Evolutionary conservation across 2,888 invertebrate genomes (phyloP).

Genomic region (Cataglyphis rosenhaueri): DNA sequence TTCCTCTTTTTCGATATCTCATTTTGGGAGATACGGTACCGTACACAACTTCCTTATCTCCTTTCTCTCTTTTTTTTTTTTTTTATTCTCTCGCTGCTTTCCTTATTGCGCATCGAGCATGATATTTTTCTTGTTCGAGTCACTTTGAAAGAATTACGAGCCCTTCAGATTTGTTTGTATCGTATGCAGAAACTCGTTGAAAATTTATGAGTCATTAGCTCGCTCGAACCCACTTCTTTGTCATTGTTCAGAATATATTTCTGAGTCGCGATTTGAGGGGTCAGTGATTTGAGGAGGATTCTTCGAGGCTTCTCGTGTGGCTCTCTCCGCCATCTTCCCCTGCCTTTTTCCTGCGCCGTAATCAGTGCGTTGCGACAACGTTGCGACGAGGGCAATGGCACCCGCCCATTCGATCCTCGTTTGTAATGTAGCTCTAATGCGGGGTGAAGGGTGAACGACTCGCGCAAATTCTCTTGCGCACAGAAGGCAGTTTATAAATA

Average conservation of each 20-base stretch:
- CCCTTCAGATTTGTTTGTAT: neutral
- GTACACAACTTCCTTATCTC: neutral
- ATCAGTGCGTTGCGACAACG: slow-evolving; percentile 45
- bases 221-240: neutral
- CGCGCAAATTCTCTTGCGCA: slow-evolving; percentile 38
- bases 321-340: neutral
- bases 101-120: neutral
- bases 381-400: slow-evolving; percentile 67
- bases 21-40: neutral
- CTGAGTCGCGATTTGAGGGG: neutral
- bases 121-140: neutral
- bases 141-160: neutral
- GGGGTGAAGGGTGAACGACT: slow-evolving; percentile 59
- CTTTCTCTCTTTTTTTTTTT: neutral
- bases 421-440: slow-evolving; percentile 36
- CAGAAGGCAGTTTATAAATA: slow-evolving; percentile 39
- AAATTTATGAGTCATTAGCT: neutral
- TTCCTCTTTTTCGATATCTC: neutral
- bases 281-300: neutral
- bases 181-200: neutral
- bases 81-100: neutral
- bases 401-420: slow-evolving; percentile 62
- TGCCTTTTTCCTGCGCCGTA: slow-evolving; percentile 39
- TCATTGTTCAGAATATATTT: neutral
- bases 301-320: neutral